Percentiles rank a stretch among this genome's conserved stretches.
phyloP scores from a whole-genome alignment of 1,140 invertebrate genomes.

The Augochlora pura region DNA sequence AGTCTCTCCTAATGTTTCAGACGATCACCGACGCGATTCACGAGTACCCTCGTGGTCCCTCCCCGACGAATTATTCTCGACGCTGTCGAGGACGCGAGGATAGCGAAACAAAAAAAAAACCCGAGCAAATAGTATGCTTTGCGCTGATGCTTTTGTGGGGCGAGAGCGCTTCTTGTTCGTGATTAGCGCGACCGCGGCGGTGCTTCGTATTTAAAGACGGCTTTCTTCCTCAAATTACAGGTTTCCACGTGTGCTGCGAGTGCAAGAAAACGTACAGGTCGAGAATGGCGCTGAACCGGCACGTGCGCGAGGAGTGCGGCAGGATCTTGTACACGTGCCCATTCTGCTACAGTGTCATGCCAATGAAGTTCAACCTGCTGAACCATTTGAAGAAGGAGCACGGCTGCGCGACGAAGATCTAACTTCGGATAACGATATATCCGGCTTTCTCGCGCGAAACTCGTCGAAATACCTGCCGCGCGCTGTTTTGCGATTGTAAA shows the following conservation, averaged over 20 bases:
- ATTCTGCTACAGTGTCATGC: slow-evolving; percentile 61
- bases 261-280: slow-evolving; percentile 64
- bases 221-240: slow-evolving; percentile 57
- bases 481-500: no score
- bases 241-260: slow-evolving; percentile 61
- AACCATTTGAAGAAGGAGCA: slow-evolving; percentile 67
- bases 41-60: neutral
- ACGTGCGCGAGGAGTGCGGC: slow-evolving; percentile 67
- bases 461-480: no score
- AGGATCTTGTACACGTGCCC: slow-evolving; percentile 62
- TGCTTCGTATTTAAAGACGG: slow-evolving; percentile 26
- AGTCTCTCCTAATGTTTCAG: neutral
- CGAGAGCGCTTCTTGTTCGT: slow-evolving; percentile 45
- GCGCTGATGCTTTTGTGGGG: slow-evolving; percentile 47
- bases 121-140: slow-evolving; percentile 45
- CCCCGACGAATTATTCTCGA: neutral
- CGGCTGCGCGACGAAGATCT: slow-evolving; percentile 43
- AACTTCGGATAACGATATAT: neutral
- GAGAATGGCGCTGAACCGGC: slow-evolving; percentile 61
- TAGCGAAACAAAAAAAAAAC: neutral
- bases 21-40: neutral
- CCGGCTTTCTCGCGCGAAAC: no score
- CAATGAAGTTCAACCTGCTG: slow-evolving; percentile 66
- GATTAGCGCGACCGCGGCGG: neutral
- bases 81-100: neutral